phyloP scores from a whole-genome alignment of 2,888 invertebrate species.

The Abscondita cerata region DNA sequence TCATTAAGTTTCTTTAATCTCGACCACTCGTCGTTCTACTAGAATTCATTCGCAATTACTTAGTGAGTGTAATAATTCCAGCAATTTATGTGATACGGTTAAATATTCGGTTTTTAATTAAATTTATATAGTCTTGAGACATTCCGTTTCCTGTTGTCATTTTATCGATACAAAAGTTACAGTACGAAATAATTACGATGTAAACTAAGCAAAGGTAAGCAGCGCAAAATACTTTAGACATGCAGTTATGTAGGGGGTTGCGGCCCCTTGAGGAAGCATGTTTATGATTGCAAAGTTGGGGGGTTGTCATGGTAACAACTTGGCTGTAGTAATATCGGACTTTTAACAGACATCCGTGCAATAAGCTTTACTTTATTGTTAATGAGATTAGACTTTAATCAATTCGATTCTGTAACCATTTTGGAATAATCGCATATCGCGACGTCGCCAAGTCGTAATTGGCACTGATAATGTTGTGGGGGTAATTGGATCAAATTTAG shows the following conservation, averaged over 20 bases:
- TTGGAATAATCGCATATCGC: slow-evolving; percentile 5
- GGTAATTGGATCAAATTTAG: no score
- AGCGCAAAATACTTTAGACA: slow-evolving; percentile 23
- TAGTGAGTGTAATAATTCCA: no score
- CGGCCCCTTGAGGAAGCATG: slow-evolving; percentile 34
- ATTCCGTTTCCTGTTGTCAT: no score
- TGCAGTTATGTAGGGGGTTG: slow-evolving; percentile 30
- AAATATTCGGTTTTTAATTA: no score
- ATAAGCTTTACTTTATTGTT: slow-evolving; percentile 36
- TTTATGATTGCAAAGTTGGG: slow-evolving; percentile 40
- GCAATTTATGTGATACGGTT: no score
- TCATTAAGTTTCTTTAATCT: no score
- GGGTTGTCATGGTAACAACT: slow-evolving; percentile 40
- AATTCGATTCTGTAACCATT: slow-evolving; percentile 20
- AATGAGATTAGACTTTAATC: slow-evolving; percentile 29
- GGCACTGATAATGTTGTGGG: no score
- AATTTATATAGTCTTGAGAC: no score
- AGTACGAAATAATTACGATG: slow-evolving; percentile 21
- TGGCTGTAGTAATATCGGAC: slow-evolving; percentile 27
- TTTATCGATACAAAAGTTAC: neutral
- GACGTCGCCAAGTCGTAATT: neutral
- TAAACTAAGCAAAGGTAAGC: slow-evolving; percentile 27
- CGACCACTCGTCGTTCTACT: no score
- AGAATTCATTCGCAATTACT: no score
- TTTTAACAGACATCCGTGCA: slow-evolving; percentile 31